Percentiles rank a stretch among this genome's conserved stretches.
These are phyloP conservation scores for Griposia aprilina DNA, from an alignment of 2,888 invertebrate species.

Conservation along the genomic window DNA sequence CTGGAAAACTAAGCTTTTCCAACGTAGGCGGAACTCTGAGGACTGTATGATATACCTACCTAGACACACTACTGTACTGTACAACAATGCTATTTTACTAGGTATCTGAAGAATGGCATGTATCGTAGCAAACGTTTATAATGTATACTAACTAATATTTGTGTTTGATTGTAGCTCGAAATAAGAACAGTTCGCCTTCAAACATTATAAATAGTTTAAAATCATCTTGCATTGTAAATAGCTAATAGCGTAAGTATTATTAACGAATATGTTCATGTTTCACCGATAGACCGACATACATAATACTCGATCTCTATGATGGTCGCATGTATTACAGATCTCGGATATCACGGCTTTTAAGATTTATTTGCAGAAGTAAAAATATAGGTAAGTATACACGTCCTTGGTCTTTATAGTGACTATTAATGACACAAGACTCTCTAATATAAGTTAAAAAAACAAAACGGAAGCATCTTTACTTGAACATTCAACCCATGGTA, in stretches of 20 bases:
- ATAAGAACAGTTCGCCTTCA: not conserved
- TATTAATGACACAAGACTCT: too few relatives aligned
- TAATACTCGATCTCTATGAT: conserved; percentile 14
- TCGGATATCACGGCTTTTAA: conserved; percentile 4
- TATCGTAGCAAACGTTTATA: not conserved
- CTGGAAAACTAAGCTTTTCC: conserved; percentile 27
- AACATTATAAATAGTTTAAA: not conserved
- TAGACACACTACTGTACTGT: not conserved
- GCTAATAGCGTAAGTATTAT: conserved; percentile 25
- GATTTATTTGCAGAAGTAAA: conserved; percentile 8
- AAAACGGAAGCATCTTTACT: conserved; percentile 9
- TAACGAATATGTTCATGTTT: conserved; percentile 35
- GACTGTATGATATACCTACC: not conserved
- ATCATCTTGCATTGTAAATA: conserved; percentile 43
- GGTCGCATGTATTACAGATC: conserved; percentile 7
- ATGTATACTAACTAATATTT: not conserved
- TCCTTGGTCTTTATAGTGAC: not conserved
- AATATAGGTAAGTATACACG: not conserved
- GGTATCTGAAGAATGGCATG: not conserved
- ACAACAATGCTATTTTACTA: not conserved
- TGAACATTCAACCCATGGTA: conserved; percentile 22
- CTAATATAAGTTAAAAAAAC: not conserved
- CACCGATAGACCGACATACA: conserved; percentile 30
- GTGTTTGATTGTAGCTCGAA: not conserved
- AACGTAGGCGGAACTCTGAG: conserved; percentile 11